Conservation (phyloP, 2,113 vertebrate species). For the Anseranas semipalmata region DNA sequence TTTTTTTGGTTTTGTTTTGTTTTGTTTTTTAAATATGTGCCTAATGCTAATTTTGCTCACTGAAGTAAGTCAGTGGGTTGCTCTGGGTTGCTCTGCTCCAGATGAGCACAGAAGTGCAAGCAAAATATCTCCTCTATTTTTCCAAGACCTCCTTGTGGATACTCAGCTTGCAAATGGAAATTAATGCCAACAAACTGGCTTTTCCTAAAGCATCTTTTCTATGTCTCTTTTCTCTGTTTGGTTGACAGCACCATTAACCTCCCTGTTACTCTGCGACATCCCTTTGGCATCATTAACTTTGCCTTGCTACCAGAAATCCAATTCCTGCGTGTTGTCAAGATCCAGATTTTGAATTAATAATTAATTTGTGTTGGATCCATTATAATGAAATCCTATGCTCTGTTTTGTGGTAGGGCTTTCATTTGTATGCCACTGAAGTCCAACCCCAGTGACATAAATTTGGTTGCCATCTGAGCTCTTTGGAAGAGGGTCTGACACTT, state of each 20-base stretch:
- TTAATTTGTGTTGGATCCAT: neutral
- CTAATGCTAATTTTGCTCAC: neutral
- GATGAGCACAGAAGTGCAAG: neutral
- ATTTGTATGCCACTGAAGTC: neutral
- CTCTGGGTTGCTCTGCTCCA: neutral
- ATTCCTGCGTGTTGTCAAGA: fast-evolving
- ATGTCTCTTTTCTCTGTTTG: neutral
- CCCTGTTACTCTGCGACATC: neutral
- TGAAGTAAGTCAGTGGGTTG: neutral
- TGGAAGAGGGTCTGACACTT: neutral
- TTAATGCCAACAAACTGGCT: neutral
- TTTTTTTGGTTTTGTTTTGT: too few relatives aligned
- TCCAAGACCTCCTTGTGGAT: neutral
- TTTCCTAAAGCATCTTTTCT: neutral
- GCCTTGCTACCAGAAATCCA: neutral
- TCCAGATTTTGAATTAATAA: neutral
- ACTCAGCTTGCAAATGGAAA: neutral
- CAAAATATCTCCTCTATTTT: neutral
- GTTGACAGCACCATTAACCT: neutral
- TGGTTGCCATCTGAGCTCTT: neutral
- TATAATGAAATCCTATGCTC: neutral
- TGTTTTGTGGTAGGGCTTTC: neutral
- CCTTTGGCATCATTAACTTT: neutral
- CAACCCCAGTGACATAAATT: neutral
- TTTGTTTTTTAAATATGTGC: neutral